These are phyloP conservation scores for Cyprinodon diabolis DNA, from an alignment of 2,797 vertebrate species.

Conservation along the genomic window DNA sequence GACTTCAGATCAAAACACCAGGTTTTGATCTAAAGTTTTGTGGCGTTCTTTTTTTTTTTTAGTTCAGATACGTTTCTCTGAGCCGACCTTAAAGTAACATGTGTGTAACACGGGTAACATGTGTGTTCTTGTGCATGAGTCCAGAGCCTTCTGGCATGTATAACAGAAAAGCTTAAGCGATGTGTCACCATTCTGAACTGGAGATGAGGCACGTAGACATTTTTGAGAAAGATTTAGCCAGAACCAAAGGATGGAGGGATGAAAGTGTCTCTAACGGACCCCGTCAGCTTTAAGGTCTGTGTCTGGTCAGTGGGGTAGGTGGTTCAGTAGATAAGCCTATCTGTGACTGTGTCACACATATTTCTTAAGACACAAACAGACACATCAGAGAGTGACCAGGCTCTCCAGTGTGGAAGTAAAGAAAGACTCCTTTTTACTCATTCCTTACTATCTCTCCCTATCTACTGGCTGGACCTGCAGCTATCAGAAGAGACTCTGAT, in stretches of 20 bases:
- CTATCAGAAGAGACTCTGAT: constrained; percentile 59
- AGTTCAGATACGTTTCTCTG: constrained; percentile 10
- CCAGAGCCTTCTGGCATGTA: constrained; percentile 9
- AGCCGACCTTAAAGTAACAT: constrained; percentile 1
- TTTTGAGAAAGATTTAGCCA: constrained; percentile 31
- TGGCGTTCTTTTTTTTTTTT: constrained; percentile 22
- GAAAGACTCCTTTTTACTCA: constrained; percentile 58
- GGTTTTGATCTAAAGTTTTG: not conserved
- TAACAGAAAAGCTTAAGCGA: constrained; percentile 13
- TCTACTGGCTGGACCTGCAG: constrained; percentile 54
- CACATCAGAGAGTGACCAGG: constrained; percentile 65
- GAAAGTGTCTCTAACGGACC: constrained; percentile 18
- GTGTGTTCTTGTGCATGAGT: constrained; percentile 4
- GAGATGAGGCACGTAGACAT: constrained; percentile 26
- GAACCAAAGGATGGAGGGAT: constrained; percentile 17
- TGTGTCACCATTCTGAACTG: constrained; percentile 16
- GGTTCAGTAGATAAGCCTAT: constrained; percentile 66
- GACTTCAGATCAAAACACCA: no score
- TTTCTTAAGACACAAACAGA: constrained; percentile 48
- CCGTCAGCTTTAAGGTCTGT: constrained; percentile 26
- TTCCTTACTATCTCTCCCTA: constrained; percentile 50
- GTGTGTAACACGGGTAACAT: not conserved
- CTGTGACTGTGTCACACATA: constrained; percentile 57
- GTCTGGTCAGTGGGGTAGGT: constrained; percentile 58
- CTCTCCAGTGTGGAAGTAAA: constrained; percentile 37